A percentile compares a stretch with the other conserved stretches of the same genome.
phyloP scores from a whole-genome alignment of 2,113 vertebrate species.

The Vulpes lagopus region DNA sequence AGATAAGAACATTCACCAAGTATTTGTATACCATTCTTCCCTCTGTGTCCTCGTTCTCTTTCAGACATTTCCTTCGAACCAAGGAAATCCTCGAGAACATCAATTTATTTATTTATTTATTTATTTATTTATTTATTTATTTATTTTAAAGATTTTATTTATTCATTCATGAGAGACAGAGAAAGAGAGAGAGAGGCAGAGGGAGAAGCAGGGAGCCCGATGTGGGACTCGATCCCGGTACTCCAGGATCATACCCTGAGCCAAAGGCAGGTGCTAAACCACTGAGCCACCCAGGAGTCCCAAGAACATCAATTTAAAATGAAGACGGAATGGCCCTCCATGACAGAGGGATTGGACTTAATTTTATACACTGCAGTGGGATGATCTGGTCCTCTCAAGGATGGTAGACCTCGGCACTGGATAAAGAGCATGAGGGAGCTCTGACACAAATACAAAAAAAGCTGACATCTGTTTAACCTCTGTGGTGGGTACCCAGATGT shows the following conservation, averaged over 20 bases:
- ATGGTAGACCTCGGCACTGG: neutral
- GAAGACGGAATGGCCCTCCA: neutral
- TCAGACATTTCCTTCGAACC: neutral
- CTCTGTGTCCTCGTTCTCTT: neutral
- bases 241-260: too few relatives aligned
- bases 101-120: too few relatives aligned
- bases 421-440: neutral
- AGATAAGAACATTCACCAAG: neutral
- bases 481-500: neutral
- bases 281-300: too few relatives aligned
- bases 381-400: neutral
- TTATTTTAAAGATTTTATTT: too few relatives aligned
- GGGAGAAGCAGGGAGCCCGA: too few relatives aligned
- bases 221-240: too few relatives aligned
- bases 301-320: neutral
- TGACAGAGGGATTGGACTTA: neutral
- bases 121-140: too few relatives aligned
- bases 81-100: neutral
- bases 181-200: too few relatives aligned
- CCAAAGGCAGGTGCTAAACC: too few relatives aligned
- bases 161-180: too few relatives aligned
- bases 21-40: neutral
- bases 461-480: neutral
- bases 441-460: rapidly evolving
- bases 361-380: neutral